Evolutionary conservation across 2,797 vertebrate genomes (phyloP), one percentile per base, ranked within the genome.

Genomic region (Lerista edwardsae): DNA sequence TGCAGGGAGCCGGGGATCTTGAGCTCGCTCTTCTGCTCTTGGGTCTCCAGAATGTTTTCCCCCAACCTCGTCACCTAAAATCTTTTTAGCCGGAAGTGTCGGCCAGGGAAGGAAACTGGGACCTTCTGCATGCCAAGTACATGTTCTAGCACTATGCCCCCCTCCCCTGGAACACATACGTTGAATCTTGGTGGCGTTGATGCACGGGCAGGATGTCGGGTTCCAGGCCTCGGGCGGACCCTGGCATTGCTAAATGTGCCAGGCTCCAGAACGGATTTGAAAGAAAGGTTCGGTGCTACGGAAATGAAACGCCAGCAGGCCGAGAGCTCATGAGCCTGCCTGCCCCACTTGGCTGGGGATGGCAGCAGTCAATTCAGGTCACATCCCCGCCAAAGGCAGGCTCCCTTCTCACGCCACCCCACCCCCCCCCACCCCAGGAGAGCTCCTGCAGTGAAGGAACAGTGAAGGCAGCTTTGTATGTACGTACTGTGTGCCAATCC

Each of bases 401-500:
- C 34, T 25, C 12, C 31, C 25, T 7, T 44, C 11, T 47, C 47
- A 47, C n/a, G n/a, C 31, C 27, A 6, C 0, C 21, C 19, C 27
- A 31, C 44, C 76, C 31, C 27, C 10, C 0, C 21, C 19, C 27
- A 34, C 44, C 76, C 76, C 57, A 51, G 19, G 6, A 57, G 75
- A 47, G 39, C 39, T 39, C 68, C 68, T 39, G 68, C 31, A 69
- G 67, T 34, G 31, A 39, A 69, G 17, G 67, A 47, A 47, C 31
- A 57, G 10, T 25, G 59, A 61, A 76, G 64, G 73, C 80, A 86
- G 64, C 84, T 55, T 55, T 62, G 61, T 72, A 39, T 27, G 25
- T 81, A 55, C 79, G 67, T 81, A 86, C 84, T 71, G 79, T 76
- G 65, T 62, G 73, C 65, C 73, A 61, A 51, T 76, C 84, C 65